phyloP scores from a whole-genome alignment of 2,797 vertebrate species.

The Hipposideros larvatus region DNA sequence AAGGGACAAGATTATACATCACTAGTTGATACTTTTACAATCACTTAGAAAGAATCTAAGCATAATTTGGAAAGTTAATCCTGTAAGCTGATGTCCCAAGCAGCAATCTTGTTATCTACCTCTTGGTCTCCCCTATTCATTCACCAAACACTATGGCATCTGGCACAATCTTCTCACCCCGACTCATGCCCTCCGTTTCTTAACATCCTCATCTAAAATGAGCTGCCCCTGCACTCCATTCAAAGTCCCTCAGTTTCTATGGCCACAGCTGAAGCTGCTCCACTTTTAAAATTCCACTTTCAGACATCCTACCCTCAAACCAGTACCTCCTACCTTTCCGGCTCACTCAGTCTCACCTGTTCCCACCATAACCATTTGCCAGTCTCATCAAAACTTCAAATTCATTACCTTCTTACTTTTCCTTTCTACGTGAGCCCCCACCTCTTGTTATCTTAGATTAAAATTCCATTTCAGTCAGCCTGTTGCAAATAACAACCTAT shows the following conservation, averaged over 20 bases:
- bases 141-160: neutral
- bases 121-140: neutral
- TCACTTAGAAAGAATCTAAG: neutral
- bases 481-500: neutral
- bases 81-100: neutral
- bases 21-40: neutral
- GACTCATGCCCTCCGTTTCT: neutral
- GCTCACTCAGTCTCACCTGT: neutral
- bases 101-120: neutral
- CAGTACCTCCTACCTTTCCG: neutral
- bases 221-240: neutral
- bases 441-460: neutral
- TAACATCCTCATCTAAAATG: neutral
- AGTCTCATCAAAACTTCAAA: neutral
- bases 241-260: neutral
- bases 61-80: constrained; percentile 8
- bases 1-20: neutral
- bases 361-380: neutral
- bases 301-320: neutral
- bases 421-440: neutral
- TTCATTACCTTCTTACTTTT: neutral
- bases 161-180: neutral
- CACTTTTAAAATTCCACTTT: neutral
- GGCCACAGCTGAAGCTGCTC: neutral
- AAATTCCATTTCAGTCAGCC: neutral